Conservation (phyloP, 35 echinoderm and acorn worm genomes). For the Patiria miniata region DNA sequence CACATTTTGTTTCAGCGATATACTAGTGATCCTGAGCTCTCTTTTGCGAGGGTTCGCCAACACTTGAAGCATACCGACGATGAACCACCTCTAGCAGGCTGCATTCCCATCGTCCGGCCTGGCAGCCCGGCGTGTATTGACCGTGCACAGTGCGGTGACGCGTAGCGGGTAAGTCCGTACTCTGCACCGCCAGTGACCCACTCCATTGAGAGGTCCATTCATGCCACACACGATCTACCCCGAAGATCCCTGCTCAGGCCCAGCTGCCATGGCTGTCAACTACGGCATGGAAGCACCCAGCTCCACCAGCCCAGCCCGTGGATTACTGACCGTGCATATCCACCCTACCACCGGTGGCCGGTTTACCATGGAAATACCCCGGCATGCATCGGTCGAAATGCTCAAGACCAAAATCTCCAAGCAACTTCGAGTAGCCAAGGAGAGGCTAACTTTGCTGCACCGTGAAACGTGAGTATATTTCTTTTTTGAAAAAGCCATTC, state of each 20-base stretch:
- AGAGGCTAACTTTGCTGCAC: conserved; percentile 34
- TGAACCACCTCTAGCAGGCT: neutral
- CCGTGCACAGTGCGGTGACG: neutral
- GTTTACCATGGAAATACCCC: conserved; percentile 24
- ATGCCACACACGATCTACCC: conserved; percentile 5
- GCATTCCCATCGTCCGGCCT: neutral
- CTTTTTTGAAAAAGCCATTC: neutral
- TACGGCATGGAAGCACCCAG: neutral
- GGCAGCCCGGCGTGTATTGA: neutral
- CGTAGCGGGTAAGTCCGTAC: neutral
- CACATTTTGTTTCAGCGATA: neutral
- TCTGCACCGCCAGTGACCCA: neutral
- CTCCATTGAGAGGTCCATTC: neutral
- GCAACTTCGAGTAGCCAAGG: conserved; percentile 36
- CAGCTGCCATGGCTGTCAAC: conserved; percentile 25
- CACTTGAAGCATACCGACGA: neutral
- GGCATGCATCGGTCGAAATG: conserved; percentile 23
- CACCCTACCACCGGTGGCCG: conserved; percentile 44
- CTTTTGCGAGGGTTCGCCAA: neutral
- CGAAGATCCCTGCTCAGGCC: neutral
- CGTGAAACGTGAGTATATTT: conserved; percentile 38
- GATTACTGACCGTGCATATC: conserved; percentile 38
- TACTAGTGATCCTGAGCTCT: neutral
- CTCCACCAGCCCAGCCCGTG: conserved; percentile 1
- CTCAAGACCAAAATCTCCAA: conserved; percentile 38